Evolutionary conservation across 2,797 vertebrate species (phyloP).

Genomic region (Sylvia borin): DNA sequence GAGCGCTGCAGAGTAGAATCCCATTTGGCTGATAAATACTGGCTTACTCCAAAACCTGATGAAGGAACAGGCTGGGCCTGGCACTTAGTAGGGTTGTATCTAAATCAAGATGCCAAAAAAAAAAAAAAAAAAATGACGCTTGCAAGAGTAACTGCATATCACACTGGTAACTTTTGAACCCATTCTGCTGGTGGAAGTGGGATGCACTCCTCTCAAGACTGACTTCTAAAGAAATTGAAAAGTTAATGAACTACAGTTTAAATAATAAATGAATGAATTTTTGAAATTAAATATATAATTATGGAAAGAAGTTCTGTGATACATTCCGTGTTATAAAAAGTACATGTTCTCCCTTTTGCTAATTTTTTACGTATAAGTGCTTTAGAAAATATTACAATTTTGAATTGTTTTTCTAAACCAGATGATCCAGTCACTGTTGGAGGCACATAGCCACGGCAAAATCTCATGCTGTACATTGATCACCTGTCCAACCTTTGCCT

Average conservation of each 20-base stretch:
- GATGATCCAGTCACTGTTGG: slow-evolving; percentile 95
- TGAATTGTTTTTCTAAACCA: slow-evolving; percentile 77
- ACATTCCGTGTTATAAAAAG: neutral
- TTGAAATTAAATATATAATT: neutral
- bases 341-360: neutral
- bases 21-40: neutral
- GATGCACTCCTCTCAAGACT: neutral
- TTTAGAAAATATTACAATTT: slow-evolving; percentile 64
- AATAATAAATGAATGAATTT: neutral
- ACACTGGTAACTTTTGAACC: neutral
- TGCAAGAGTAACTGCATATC: neutral
- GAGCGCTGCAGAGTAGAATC: neutral
- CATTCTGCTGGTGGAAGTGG: neutral
- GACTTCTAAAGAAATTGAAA: neutral
- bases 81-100: neutral
- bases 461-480: slow-evolving; percentile 91
- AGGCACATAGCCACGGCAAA: slow-evolving; percentile 92
- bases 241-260: neutral
- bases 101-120: neutral
- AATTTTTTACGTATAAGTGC: slow-evolving; percentile 18
- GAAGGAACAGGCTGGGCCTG: neutral
- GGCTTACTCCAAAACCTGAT: neutral
- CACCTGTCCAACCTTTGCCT: slow-evolving; percentile 92
- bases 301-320: neutral
- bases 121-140: neutral